Percentiles rank a stretch among this genome's conserved stretches.
These are phyloP conservation scores for Alviniconcha marisindica DNA, from an alignment of 1,140 invertebrate species.

Conservation along the genomic window DNA sequence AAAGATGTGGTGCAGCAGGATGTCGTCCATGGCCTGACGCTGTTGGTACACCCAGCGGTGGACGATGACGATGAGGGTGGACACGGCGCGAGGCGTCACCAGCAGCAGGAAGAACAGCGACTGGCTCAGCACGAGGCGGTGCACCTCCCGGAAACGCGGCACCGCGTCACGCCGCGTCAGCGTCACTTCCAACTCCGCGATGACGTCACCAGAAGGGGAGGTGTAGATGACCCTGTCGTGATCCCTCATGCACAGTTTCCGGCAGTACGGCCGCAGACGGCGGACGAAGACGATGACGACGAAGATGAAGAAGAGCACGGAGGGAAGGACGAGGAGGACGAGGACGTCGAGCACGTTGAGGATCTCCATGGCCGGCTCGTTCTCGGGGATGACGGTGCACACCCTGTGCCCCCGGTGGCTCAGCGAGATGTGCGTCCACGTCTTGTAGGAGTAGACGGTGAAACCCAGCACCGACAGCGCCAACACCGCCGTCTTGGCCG, in stretches of 20 bases:
- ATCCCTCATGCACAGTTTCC: slow-evolving; percentile 29
- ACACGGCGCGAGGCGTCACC: slow-evolving; percentile 57
- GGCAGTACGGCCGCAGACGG: background rate
- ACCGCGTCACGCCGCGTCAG: background rate
- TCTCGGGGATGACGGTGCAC: slow-evolving; percentile 62
- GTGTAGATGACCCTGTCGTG: slow-evolving; percentile 21
- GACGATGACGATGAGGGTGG: slow-evolving; percentile 47
- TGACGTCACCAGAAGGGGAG: background rate
- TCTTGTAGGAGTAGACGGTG: slow-evolving; percentile 64
- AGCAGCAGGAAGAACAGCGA: slow-evolving; percentile 56
- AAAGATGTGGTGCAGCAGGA: slow-evolving; percentile 56
- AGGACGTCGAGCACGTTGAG: slow-evolving; percentile 60
- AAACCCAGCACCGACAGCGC: slow-evolving; percentile 55
- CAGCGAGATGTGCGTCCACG: slow-evolving; percentile 59
- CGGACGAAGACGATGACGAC: slow-evolving; percentile 35
- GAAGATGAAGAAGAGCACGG: slow-evolving; percentile 53
- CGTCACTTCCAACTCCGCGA: background rate
- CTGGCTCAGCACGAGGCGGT: slow-evolving; percentile 53
- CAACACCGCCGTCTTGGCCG: slow-evolving; percentile 49
- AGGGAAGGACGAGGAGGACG: slow-evolving; percentile 53
- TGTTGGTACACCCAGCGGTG: slow-evolving; percentile 28
- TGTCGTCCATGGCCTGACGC: slow-evolving; percentile 40
- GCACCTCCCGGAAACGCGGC: slow-evolving; percentile 46
- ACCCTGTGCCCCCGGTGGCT: slow-evolving; percentile 27
- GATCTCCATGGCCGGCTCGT: slow-evolving; percentile 54